Percentiles rank a stretch among this genome's conserved stretches.
Conservation (phyloP, 2,888 invertebrate species). For the Drosophila mercatorum region DNA sequence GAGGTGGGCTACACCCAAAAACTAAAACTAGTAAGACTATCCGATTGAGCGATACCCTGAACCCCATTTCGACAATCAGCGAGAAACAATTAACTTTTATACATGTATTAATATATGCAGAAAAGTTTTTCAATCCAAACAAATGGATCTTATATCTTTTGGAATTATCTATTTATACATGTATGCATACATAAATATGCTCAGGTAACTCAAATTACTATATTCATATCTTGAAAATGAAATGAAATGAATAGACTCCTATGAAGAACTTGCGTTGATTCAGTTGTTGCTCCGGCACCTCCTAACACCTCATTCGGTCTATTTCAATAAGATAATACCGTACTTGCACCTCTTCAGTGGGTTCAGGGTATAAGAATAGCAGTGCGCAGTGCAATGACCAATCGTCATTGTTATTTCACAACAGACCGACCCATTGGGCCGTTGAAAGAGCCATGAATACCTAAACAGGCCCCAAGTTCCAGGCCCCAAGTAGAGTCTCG, state of each 20-base stretch:
- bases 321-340: background rate
- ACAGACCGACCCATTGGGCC: constrained; percentile 17
- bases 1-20: constrained; percentile 65
- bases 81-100: background rate
- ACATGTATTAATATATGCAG: too few relatives aligned
- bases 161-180: too few relatives aligned
- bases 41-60: constrained; percentile 4
- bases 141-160: too few relatives aligned
- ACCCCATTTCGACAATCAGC: background rate
- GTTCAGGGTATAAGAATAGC: constrained; percentile 4
- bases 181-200: too few relatives aligned
- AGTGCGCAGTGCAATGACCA: constrained; percentile 66
- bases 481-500: constrained; percentile 36
- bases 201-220: too few relatives aligned
- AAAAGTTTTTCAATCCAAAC: too few relatives aligned
- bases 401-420: constrained; percentile 54
- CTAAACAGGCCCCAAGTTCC: constrained; percentile 44
- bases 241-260: background rate
- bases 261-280: background rate
- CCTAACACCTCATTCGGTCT: background rate
- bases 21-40: background rate
- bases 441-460: constrained; percentile 46
- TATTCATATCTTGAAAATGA: too few relatives aligned
- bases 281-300: background rate
- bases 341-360: background rate